Base-by-base conservation (phyloP, 2,888 invertebrate species). In the Cabera pusaria region DNA sequence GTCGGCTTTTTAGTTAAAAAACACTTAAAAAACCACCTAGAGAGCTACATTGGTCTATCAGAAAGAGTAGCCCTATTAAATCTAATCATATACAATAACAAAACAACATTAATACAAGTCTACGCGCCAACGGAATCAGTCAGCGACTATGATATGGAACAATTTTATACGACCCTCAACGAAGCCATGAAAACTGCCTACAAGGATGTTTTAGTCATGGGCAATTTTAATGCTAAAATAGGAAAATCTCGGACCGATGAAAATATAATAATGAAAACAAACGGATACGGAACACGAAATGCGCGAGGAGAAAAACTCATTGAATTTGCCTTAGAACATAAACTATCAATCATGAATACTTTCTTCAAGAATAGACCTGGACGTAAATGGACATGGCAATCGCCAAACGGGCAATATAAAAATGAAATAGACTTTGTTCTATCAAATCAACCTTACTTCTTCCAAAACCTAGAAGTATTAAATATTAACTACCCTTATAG, bases 151-250 rank as follows among this genome's bases (percentile, higher is more conserved):
- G 16, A 25, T 11, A 10, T 40, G 0, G 3, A 28, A 7, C 22
- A 7, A 22, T 40, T 40, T 7, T 40, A 40, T 9, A n/a, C 16
- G 1, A 5, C 19, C 3, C 2, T 34, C n/a, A 9, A 40, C 3
- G 5, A 14, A n/a, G 40, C 29, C 4, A 5, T 7, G 5, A 12
- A 4, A 8, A 5, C 34, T n/a, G 14, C 25, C 1, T 3, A 25
- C 16, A 8, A 12, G 6, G 39, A 45, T 1, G 1, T 52, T 0
- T 2, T 52, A 3, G 12, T 52, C 0, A 50, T 57, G 1, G 52
- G 54, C 1, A 53, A 60, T 49, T 48, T 4, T 4, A 51, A 52
- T 26, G 50, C 53, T 1, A 44, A 52, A 46, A 38, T 56, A 10
- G 54, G 51, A 0, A 9, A 33, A 14, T 10, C 38, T 1, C 23